phyloP scores from a whole-genome alignment of 53 echinoderm and acorn worm species.

The Holothuria leucospilota region DNA sequence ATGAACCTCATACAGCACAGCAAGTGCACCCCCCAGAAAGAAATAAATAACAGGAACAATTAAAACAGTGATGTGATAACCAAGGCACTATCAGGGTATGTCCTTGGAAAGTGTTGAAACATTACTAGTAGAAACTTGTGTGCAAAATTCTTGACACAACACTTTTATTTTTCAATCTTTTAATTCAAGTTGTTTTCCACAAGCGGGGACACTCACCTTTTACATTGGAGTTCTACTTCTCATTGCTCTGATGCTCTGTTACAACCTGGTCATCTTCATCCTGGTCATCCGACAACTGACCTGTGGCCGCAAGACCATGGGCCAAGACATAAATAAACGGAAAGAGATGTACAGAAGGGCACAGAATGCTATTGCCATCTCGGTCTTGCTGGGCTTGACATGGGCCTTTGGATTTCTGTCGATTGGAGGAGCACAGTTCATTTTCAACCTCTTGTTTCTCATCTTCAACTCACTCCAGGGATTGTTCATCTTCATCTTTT shows the following conservation, averaged over 20 bases:
- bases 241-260: conserved; percentile 59
- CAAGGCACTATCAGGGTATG: too few species aligned
- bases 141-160: too few species aligned
- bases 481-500: conserved; percentile 71
- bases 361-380: conserved; percentile 57
- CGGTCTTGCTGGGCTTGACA: conserved; percentile 73
- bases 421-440: conserved; percentile 51
- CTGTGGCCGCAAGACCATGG: conserved; percentile 49
- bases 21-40: too few species aligned
- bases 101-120: too few species aligned
- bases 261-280: conserved; percentile 66
- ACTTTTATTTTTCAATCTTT: too few species aligned
- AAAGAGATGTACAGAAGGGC: conserved; percentile 46
- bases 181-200: conserved; percentile 69
- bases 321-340: conserved; percentile 4
- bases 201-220: conserved; percentile 50
- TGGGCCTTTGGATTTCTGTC: conserved; percentile 78
- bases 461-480: conserved; percentile 83
- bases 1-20: too few species aligned
- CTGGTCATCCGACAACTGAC: conserved; percentile 69
- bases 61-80: too few species aligned
- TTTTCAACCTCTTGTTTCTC: conserved; percentile 75
- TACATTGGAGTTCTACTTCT: conserved; percentile 68
- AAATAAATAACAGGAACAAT: too few species aligned
- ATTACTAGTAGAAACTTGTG: too few species aligned